Evolutionary conservation across 2,797 vertebrate species (phyloP), one percentile per base, ranked within the genome.

Genomic region (Amblyopsis hoosieri): DNA sequence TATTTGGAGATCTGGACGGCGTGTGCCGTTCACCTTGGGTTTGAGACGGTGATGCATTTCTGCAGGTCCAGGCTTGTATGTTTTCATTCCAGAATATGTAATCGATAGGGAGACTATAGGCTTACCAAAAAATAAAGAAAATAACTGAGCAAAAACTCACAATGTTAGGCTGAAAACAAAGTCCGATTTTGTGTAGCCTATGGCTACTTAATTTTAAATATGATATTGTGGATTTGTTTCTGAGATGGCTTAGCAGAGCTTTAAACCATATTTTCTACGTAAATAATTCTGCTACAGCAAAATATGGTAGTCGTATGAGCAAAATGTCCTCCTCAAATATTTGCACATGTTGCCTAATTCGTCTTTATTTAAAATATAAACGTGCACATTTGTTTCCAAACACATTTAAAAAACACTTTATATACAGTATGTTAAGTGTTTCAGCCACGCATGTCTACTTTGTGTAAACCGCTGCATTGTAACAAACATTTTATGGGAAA

Each of bases 1-100:
- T 81, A 76, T 79, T 77, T 84, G 75, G 78, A 70, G 71, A 69
- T 81, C 61, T 67, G 57, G 66, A 65, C 60, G 45, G 59, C 57
- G 67, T 85, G 66, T 65, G 59, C 31, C 57, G 62, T 51, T 29
- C 52, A 29, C 45, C 31, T 55, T 15, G 71, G 73, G 65, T 78
- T 60, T 56, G 13, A 49, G 14, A 7, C 14, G 46, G 48, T 45
- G 52, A 17, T 52, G 45, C 9, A 11, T 52, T 51, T 11, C 5
- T 45, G 50, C 8, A 3, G 53, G 8, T 12, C 53, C 19, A 11
- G 29, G 53, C 37, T 37, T 37, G 9, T 6, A 37, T 9, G 37
- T 37, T 7, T 37, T 37, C 1, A 37, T 7, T 37, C 9, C 37
- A 6, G 37, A 37, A 37, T 6, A 6, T 6, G 8, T 37, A 6